Evolutionary conservation across 2,797 vertebrate genomes (phyloP).

Genomic region (Prunella strophiata): DNA sequence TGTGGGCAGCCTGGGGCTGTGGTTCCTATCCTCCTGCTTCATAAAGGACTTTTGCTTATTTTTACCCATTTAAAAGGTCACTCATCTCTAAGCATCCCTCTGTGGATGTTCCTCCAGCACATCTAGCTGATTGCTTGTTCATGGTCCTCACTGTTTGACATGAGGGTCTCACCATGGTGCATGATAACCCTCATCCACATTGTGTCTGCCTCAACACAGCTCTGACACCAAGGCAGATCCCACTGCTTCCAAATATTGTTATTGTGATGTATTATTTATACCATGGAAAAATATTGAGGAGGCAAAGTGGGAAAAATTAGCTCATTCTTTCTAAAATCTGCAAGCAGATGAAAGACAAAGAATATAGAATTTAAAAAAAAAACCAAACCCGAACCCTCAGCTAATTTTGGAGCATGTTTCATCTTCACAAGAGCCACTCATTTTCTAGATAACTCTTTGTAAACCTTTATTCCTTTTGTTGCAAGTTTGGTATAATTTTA

Average conservation of each 20-base stretch:
- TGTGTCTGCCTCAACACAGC: background rate
- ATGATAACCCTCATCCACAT: background rate
- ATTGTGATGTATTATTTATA: slow-evolving; percentile 11
- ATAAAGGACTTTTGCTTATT: background rate
- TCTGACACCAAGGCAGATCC: background rate
- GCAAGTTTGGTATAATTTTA: background rate
- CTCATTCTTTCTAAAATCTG: slow-evolving; percentile 11
- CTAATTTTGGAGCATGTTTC: slow-evolving; percentile 53
- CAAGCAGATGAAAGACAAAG: slow-evolving; percentile 31
- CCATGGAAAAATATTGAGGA: background rate
- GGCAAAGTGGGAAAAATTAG: slow-evolving; percentile 2
- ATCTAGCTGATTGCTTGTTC: background rate
- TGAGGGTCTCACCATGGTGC: rapidly evolving
- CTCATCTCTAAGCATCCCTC: background rate
- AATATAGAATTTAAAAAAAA: background rate
- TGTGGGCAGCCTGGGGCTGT: background rate
- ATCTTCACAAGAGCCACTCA: slow-evolving; percentile 29
- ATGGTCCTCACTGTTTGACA: rapidly evolving
- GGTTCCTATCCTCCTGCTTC: background rate
- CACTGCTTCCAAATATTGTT: background rate
- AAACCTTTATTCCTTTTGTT: slow-evolving; percentile 33
- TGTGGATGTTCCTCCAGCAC: background rate
- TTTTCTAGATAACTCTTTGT: slow-evolving; percentile 31
- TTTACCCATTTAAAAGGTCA: background rate
- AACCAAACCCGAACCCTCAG: background rate